Evolutionary conservation across 2,888 invertebrate genomes (phyloP).

Genomic region (Sinelater perroti): DNA sequence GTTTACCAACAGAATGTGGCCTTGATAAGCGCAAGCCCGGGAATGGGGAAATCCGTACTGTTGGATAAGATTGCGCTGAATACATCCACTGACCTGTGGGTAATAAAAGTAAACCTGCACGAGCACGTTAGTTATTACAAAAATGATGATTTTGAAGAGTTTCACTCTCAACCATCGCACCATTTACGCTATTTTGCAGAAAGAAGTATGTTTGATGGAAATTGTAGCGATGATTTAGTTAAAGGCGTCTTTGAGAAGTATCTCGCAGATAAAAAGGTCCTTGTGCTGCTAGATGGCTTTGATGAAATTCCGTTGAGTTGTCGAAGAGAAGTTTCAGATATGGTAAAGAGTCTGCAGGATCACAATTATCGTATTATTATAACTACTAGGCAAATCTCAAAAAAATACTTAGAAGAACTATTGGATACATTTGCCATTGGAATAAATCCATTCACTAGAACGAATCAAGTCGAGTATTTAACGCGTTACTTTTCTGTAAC

Average conservation of each 20-base stretch:
- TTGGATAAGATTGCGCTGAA: conserved; percentile 11
- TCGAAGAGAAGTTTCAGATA: not conserved
- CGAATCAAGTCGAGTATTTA: conserved; percentile 4
- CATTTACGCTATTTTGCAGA: not conserved
- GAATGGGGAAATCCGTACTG: conserved; percentile 20
- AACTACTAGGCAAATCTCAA: conserved; percentile 16
- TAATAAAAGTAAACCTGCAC: conserved; percentile 7
- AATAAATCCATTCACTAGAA: conserved; percentile 3
- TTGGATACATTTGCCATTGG: conserved; percentile 10
- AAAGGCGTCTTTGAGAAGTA: conserved; percentile 4
- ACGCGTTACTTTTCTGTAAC: conserved; percentile 1
- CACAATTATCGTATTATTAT: not conserved
- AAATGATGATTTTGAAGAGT: conserved; percentile 1
- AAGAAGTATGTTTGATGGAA: not conserved
- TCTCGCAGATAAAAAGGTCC: conserved; percentile 1
- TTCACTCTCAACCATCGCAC: not conserved
- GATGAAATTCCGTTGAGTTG: conserved; percentile 10
- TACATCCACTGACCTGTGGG: not conserved
- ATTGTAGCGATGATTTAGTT: not conserved
- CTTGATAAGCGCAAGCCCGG: conserved; percentile 18
- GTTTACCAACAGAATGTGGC: not conserved
- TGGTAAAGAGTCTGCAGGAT: not conserved
- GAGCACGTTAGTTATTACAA: conserved; percentile 6
- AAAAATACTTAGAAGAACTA: conserved; percentile 4
- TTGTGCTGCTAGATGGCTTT: conserved; percentile 16